These are phyloP conservation scores for Corythoichthys haematopterus DNA, from an alignment of 2,113 vertebrate species.

Conservation along the genomic window DNA sequence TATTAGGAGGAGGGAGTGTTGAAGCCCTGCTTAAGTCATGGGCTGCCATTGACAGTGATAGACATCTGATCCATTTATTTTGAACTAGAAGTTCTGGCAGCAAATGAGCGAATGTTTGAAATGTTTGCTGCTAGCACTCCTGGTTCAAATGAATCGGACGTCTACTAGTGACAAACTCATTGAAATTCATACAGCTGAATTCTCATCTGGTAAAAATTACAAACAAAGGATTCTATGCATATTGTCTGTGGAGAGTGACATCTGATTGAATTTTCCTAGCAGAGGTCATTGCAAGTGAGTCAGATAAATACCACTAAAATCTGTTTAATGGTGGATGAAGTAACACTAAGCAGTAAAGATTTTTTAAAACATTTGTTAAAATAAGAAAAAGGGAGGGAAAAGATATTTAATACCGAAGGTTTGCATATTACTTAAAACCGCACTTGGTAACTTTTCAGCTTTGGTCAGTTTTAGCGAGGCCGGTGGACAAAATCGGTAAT, in stretches of 20 bases:
- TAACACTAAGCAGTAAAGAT: not conserved
- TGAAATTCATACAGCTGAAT: not conserved
- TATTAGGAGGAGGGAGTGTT: conserved; percentile 25
- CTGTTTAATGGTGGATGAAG: not conserved
- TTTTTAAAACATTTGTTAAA: not conserved
- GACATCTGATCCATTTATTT: too few species aligned
- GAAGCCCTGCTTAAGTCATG: conserved; percentile 27
- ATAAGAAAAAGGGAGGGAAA: not conserved
- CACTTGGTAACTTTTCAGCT: too few species aligned
- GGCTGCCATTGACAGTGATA: conserved; percentile 20
- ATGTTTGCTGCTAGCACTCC: too few species aligned
- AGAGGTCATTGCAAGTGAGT: conserved; percentile 34
- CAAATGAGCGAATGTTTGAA: too few species aligned
- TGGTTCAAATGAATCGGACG: too few species aligned
- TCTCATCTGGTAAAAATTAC: not conserved
- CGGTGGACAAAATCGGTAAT: too few species aligned
- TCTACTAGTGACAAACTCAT: too few species aligned
- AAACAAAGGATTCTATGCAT: not conserved
- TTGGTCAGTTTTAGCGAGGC: too few species aligned
- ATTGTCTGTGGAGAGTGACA: conserved; percentile 7
- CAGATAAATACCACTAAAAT: not conserved
- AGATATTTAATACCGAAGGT: too few species aligned
- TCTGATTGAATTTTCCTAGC: conserved; percentile 16
- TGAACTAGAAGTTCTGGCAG: too few species aligned
- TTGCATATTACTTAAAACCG: too few species aligned